Base-by-base conservation (phyloP, 2,797 vertebrate species). In the Hippoglossus hippoglossus region DNA sequence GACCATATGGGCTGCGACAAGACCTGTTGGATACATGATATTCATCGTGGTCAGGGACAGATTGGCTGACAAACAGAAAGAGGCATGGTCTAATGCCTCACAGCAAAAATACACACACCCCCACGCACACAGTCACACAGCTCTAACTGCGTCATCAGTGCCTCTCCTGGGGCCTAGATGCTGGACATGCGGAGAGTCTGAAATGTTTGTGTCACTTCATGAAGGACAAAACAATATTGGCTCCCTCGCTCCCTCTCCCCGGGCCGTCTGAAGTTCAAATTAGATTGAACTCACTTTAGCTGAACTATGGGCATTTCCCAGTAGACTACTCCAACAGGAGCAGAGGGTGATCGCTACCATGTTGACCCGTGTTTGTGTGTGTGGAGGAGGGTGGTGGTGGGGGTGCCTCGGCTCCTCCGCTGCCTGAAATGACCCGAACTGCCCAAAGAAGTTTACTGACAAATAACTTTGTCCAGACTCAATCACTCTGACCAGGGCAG, bases 241-340 rank as follows among this genome's bases (percentile, higher is more conserved):
- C 52, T 12, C 34, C 41, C 12, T 31, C 28, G 24, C 4, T 31
- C 50, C 21, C 34, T 25, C 44, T 82, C 77, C 79, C 24, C 47
- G 57, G 44, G 39, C 82, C 52, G 39, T 71, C 73, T 83, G 83
- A 86, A 88, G 89, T 91, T 91, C 80, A 90, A 84, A 90, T 92
- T 89, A 87, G 89, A 90, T 86, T 90, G 86, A 90, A 89, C 81
- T 86, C 84, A 80, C 81, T 88, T 87, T 81, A 84, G 80, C 81
- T 71, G 79, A 88, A 79, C 73, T 79, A 63, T 61, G 46, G 63
- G 39, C 79, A 86, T 91, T 89, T 89, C 90, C 81, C 91, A 83
- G 66, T 50, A 69, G 91, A 89, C 81, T 68, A 67, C 31, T 78
- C 63, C 80, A 89, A 80, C 79, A 82, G 61, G 58, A 84, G 66